Evolutionary conservation across 2,113 vertebrate genomes (phyloP).

Genomic region (Platichthys stellatus): DNA sequence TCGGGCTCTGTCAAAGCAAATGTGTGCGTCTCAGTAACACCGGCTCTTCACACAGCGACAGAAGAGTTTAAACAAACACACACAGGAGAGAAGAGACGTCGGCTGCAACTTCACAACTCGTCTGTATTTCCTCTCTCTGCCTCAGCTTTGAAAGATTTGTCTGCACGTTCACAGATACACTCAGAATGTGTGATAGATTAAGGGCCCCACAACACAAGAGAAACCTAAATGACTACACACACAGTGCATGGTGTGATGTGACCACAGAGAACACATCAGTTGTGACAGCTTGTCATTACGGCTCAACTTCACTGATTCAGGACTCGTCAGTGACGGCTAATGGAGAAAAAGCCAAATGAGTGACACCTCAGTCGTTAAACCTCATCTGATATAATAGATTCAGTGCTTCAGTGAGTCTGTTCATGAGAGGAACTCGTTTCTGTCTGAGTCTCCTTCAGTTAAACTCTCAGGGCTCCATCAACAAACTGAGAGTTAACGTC

Average conservation of each 20-base stretch:
- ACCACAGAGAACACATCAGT: slow-evolving; percentile 25
- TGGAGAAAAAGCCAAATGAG: slow-evolving; percentile 25
- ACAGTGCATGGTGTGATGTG: slow-evolving; percentile 8
- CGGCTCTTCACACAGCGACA: too few species aligned
- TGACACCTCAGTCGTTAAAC: slow-evolving; percentile 17
- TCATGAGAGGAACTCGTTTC: slow-evolving; percentile 20
- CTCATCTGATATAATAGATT: slow-evolving; percentile 7
- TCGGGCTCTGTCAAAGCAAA: too few species aligned
- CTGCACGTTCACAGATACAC: too few species aligned
- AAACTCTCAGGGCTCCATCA: slow-evolving; percentile 3
- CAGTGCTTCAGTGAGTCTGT: slow-evolving; percentile 6
- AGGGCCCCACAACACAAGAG: too few species aligned
- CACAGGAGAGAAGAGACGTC: too few species aligned
- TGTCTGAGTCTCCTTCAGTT: slow-evolving; percentile 14
- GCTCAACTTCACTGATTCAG: slow-evolving; percentile 32
- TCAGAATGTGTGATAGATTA: too few species aligned
- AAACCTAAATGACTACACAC: background rate
- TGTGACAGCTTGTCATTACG: slow-evolving; percentile 48
- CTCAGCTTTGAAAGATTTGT: too few species aligned
- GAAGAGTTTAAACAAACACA: too few species aligned
- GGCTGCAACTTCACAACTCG: too few species aligned
- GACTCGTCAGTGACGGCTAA: slow-evolving; percentile 11
- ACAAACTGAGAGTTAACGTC: background rate
- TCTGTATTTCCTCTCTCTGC: too few species aligned
- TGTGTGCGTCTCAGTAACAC: too few species aligned